Base-by-base conservation (phyloP, 2,797 vertebrate species). In the Otolemur crassicaudatus region DNA sequence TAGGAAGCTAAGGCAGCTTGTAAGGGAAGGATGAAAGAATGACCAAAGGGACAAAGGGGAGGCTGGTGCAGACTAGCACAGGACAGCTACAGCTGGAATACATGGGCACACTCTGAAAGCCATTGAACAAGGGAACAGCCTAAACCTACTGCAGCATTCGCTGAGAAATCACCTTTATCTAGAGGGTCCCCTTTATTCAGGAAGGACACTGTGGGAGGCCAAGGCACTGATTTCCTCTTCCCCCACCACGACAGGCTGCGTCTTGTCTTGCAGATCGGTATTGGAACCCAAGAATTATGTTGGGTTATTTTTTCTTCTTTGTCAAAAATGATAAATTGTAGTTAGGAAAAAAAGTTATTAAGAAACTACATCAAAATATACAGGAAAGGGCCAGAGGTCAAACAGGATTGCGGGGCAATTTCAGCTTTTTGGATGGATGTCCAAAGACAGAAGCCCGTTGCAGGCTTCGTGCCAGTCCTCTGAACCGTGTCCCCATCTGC, bases 181-280 rank as follows among this genome's bases (percentile, higher is more conserved):
- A 10, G 11, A 0, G 0, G 43, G 63, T 7, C n/a, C 58, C 13
- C 27, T 31, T 22, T 1, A 7, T 29, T n/a, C 70, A 53, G 49
- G 60, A 65, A 29, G 40, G 82, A 16, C 0, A 0, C 77, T 3
- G 6, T 5, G 69, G 29, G 3, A 65, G 25, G 31, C 92, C 43
- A 31, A 0, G 7, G 8, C 7, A 25, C 29, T 29, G 65, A 12
- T 14, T 0, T 10, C 14, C 65, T 10, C 22, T 89, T 46, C 58
- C 58, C 1, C 29, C 3, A 73, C 63, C 23, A 23, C 5, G 5
- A 53, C 0, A 22, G n/a, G 5, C 16, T 16, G 43, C 53, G 13
- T 43, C 84, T 22, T 67, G 58, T 9, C 56, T 83, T 37, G 34
- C 14, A 56, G 25, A 56, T 0, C 29, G 31, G 56, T 22, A 13